A percentile compares a stretch with the other conserved stretches of the same genome.
Conservation (phyloP, 2,797 vertebrate genomes). For the Macropus fuliginosus region DNA sequence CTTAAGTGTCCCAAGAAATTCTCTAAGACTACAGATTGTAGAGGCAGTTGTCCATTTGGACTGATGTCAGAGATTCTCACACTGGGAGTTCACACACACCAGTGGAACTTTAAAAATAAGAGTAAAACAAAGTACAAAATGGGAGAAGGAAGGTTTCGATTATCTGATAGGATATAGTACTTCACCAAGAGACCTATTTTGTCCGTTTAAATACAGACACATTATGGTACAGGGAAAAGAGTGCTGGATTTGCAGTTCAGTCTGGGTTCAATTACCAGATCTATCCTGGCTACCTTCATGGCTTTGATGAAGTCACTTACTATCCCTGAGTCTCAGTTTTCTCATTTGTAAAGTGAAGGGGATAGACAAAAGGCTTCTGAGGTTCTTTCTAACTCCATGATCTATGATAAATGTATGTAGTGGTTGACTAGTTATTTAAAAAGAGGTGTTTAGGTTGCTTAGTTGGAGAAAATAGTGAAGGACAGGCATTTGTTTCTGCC, state of each 20-base stretch:
- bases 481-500: background rate
- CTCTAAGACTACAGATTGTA: background rate
- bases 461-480: conserved; percentile 35
- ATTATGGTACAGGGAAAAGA: background rate
- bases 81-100: background rate
- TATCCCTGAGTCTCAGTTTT: background rate
- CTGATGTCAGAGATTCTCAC: background rate
- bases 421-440: conserved; percentile 11
- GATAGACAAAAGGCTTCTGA: background rate
- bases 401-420: background rate
- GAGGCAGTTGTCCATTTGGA: background rate
- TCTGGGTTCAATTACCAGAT: background rate
- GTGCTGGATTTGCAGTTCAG: background rate
- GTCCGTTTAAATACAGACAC: background rate
- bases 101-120: background rate
- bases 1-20: background rate
- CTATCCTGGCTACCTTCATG: background rate
- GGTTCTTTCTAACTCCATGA: background rate
- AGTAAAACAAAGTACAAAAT: background rate
- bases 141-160: background rate
- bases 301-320: background rate
- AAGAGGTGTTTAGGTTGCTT: background rate
- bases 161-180: background rate
- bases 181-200: background rate
- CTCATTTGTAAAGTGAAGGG: background rate